Percentiles rank a stretch among this genome's conserved stretches.
These are phyloP conservation scores for Archilochus colubris DNA, from an alignment of 2,113 vertebrate genomes.

Conservation along the genomic window DNA sequence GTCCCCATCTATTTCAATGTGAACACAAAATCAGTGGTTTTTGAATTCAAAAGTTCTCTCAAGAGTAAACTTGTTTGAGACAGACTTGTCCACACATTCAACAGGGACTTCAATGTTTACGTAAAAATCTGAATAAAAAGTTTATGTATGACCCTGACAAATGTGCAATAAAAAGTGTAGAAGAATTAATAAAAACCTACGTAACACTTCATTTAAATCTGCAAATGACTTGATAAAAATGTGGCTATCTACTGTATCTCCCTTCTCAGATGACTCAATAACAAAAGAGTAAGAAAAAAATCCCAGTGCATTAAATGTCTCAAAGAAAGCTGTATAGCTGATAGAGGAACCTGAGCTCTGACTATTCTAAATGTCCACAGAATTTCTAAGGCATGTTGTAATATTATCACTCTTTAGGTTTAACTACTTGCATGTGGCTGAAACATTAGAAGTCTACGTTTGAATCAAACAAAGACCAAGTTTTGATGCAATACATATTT, in stretches of 20 bases:
- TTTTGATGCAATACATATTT: not conserved
- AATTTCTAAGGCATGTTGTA: not conserved
- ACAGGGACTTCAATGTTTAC: not conserved
- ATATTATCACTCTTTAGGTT: constrained; percentile 12
- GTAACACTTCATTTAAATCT: not conserved
- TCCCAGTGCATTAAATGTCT: not conserved
- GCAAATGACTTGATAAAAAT: constrained; percentile 17
- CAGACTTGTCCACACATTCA: not conserved
- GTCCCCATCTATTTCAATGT: not conserved
- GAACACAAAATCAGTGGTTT: not conserved
- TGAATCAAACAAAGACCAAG: not conserved
- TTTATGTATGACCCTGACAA: not conserved
- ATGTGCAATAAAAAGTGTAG: not conserved
- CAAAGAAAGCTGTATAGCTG: constrained; percentile 2
- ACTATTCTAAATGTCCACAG: not conserved
- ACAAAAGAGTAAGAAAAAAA: not conserved
- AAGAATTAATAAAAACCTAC: not conserved
- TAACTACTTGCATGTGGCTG: not conserved
- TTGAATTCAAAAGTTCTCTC: not conserved
- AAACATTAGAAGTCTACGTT: constrained; percentile 1
- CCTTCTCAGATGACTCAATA: not conserved
- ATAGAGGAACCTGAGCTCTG: not conserved
- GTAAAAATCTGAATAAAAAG: not conserved
- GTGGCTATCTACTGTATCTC: not conserved
- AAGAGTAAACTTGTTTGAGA: not conserved